Evolutionary conservation across 2,113 vertebrate genomes (phyloP), one percentile per base, ranked within the genome.

Genomic region (Lycaon pictus): DNA sequence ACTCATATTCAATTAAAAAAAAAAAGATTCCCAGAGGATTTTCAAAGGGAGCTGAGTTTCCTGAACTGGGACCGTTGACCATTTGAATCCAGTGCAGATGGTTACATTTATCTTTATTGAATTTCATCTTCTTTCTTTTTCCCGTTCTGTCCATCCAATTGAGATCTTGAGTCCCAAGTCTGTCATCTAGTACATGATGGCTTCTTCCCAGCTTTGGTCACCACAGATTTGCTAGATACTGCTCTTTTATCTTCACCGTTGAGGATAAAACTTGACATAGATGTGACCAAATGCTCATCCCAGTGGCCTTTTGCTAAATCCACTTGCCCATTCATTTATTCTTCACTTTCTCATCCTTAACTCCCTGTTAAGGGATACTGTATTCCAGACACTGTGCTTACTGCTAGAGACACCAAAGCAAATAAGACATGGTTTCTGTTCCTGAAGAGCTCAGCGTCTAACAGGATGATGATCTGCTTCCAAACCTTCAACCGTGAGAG

Each of bases 111-210:
- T 88, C 22, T 85, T 93, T 35, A n/a, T 62, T 67, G 12, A 35
- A 69, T 96, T 95, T 88, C 32, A 81, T 48, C 56, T 95, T 92
- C 7, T 53, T 95, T 93, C 83, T 95, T 92, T 87, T 43, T 79
- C 86, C 22, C 10, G 83, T 25, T 96, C 25, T 51, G 67, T 83
- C 58, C n/a, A 58, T 87, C 19, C 7, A 16, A 1, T 92, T 92
- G 71, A 87, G 56, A 69, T 85, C 32, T 86, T 90, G 80, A 84
- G 27, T 90, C 32, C 20, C 55, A 17, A 91, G 88, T 85, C 29
- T 88, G n/a, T 62, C 22, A 63, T 35, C n/a, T 90, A 43, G 5
- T 32, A 51, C 69, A 25, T n/a, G 62, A n/a, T 1, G 77, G 63
- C 29, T 85, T 83, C 22, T 12, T 60, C 15, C 17, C 9, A 62